These are phyloP conservation scores for Drosophila pachea DNA, from an alignment of 1,140 invertebrate species.

Conservation along the genomic window DNA sequence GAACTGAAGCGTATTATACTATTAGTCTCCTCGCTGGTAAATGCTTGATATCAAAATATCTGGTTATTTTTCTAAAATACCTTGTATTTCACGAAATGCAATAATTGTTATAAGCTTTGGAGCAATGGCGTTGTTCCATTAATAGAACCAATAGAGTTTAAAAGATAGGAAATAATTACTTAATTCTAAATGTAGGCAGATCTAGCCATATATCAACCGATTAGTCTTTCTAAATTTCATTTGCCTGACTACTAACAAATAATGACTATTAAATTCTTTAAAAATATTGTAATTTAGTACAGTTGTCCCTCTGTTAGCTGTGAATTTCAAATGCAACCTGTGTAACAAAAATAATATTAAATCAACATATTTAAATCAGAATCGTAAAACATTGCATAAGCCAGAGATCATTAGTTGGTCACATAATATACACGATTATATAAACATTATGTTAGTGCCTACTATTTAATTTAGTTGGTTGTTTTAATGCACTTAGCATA, in stretches of 20 bases:
- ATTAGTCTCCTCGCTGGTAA: conserved; percentile 29
- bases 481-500: conserved; percentile 47
- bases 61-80: conserved; percentile 34
- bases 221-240: too few relatives aligned
- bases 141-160: too few relatives aligned
- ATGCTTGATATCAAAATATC: conserved; percentile 10
- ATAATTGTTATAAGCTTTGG: neutral
- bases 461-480: conserved; percentile 43
- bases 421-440: conserved; percentile 13
- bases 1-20: conserved; percentile 39
- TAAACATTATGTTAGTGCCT: conserved; percentile 30
- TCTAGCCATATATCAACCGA: neutral
- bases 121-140: too few relatives aligned
- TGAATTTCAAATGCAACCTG: conserved; percentile 9
- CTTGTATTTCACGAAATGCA: conserved; percentile 25
- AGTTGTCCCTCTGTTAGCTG: conserved; percentile 4
- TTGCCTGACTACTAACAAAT: too few relatives aligned
- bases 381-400: neutral
- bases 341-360: conserved; percentile 5
- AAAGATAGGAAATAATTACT: neutral
- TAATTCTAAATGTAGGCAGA: conserved; percentile 12
- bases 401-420: conserved; percentile 26
- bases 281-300: conserved; percentile 6
- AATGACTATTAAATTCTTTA: neutral
- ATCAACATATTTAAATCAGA: neutral